Percentiles rank a stretch among this genome's conserved stretches.
phyloP scores from a whole-genome alignment of 2,797 vertebrate genomes.

The Vireo griseus region DNA sequence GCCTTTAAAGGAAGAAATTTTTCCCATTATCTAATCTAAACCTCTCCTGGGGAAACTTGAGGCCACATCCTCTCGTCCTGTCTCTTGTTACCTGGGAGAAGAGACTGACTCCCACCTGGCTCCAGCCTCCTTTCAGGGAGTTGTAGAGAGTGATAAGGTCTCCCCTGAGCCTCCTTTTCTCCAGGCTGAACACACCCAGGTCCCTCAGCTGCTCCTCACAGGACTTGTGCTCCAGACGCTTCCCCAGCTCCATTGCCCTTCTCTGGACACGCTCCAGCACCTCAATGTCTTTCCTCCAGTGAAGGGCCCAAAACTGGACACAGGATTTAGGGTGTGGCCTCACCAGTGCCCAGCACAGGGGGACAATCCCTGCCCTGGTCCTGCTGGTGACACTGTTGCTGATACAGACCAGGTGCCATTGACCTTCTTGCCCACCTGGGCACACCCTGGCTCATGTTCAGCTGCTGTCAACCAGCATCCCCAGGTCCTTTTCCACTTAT shows the following conservation, averaged over 20 bases:
- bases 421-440: not conserved
- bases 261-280: fast-evolving
- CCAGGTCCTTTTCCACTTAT: not conserved
- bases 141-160: fast-evolving
- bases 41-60: not conserved
- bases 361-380: fast-evolving
- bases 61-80: fast-evolving
- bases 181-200: not conserved
- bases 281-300: not conserved
- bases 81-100: not conserved
- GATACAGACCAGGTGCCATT: not conserved
- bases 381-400: not conserved
- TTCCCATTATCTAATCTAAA: not conserved
- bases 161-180: not conserved
- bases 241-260: fast-evolving
- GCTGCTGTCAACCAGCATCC: fast-evolving
- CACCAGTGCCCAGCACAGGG: not conserved
- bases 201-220: not conserved
- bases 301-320: not conserved
- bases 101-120: fast-evolving
- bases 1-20: not conserved
- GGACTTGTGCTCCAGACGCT: not conserved
- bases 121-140: not conserved
- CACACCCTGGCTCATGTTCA: fast-evolving
- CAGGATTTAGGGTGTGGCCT: fast-evolving